Evolutionary conservation across 30 jellyfish, hydroid and myxozoan species (phyloP).

Genomic region (Pseudorhiza aurosa): DNA sequence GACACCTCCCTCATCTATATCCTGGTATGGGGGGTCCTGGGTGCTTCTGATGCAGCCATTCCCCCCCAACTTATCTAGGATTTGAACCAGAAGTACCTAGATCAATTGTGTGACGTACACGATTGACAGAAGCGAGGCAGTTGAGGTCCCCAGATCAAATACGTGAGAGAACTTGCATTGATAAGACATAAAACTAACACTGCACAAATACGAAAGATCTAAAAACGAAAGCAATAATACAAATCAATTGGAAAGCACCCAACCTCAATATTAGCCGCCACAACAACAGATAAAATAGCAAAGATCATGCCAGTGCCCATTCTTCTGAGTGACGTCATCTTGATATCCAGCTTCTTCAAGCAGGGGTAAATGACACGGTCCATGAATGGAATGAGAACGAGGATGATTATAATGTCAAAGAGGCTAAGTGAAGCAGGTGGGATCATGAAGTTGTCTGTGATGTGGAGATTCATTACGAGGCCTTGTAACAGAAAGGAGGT

Average conservation of each 20-base stretch:
- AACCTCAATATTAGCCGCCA: constrained; percentile 86
- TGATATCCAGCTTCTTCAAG: constrained; percentile 10
- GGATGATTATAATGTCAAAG: constrained; percentile 60
- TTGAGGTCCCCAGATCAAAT: no score
- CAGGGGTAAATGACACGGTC: constrained; percentile 73
- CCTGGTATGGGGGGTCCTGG: no score
- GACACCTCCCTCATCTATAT: no score
- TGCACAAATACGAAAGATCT: no score
- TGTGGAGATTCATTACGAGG: constrained; percentile 48
- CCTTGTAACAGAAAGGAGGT: constrained; percentile 86
- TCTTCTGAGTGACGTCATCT: constrained; percentile 68
- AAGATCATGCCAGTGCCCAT: constrained; percentile 94
- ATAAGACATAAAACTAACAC: no score
- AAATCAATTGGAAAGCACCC: neutral
- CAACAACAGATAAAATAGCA: constrained; percentile 70
- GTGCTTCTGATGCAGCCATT: no score
- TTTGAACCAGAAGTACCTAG: no score
- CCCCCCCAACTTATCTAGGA: no score
- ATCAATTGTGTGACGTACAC: no score
- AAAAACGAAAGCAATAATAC: neutral
- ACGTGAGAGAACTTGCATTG: no score
- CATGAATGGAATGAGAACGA: constrained; percentile 72
- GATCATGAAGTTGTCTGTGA: constrained; percentile 43
- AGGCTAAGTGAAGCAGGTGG: constrained; percentile 92
- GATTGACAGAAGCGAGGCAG: no score